Percentiles rank a stretch among this genome's conserved stretches.
Evolutionary conservation across 2,888 invertebrate genomes (phyloP).

Genomic region (Ennomos quercinarius): DNA sequence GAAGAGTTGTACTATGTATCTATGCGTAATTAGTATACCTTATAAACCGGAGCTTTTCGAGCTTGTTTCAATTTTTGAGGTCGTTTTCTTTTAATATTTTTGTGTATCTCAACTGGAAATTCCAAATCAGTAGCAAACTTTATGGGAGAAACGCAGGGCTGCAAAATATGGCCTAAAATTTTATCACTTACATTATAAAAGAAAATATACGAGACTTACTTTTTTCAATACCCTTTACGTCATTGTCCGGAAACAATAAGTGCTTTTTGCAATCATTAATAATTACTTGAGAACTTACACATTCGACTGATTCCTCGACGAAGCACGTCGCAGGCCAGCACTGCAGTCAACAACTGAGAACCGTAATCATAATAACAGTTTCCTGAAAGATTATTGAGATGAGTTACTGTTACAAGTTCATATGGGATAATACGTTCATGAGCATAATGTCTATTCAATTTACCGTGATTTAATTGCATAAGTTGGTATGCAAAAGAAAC

Average conservation of each 20-base stretch:
- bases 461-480: constrained; percentile 22
- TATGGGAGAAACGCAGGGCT: constrained; percentile 80
- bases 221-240: too few relatives aligned
- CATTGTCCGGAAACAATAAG: background rate
- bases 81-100: constrained; percentile 53
- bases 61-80: constrained; percentile 44
- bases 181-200: constrained; percentile 45
- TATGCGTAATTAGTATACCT: constrained; percentile 37
- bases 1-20: too few relatives aligned
- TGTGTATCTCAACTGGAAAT: constrained; percentile 38
- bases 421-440: background rate
- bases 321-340: constrained; percentile 73
- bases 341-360: constrained; percentile 72
- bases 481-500: constrained; percentile 75
- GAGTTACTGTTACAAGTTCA: too few relatives aligned
- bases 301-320: constrained; percentile 68
- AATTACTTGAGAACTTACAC: too few relatives aligned
- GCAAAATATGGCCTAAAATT: constrained; percentile 83
- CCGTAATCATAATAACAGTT: constrained; percentile 77
- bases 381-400: constrained; percentile 53
- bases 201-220: too few relatives aligned
- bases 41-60: constrained; percentile 41
- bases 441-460: background rate
- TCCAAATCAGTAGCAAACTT: constrained; percentile 64
- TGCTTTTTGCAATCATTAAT: background rate